Conservation (phyloP, 2,113 vertebrate species). For the Patagioenas fasciata region DNA sequence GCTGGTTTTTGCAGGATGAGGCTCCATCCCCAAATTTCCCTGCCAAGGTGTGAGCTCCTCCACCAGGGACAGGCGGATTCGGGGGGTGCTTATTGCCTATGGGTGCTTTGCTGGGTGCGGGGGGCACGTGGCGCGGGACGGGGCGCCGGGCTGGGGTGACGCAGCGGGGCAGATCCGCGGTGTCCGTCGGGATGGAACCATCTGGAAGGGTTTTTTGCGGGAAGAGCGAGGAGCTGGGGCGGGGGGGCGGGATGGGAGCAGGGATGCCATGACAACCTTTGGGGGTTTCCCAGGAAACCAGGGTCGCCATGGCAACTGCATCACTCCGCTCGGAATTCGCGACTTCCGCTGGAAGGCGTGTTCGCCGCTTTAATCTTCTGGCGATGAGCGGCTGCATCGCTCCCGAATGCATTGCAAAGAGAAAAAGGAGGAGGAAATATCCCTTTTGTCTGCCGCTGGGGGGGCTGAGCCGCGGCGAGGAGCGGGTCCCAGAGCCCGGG, state of each 20-base stretch:
- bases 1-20: not conserved
- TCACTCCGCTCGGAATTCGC: conserved; percentile 87
- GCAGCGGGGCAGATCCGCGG: not conserved
- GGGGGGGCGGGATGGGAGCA: conserved; percentile 67
- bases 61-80: conserved; percentile 4
- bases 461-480: not conserved
- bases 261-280: conserved; percentile 93
- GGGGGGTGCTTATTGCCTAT: conserved; percentile 38
- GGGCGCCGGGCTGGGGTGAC: not conserved
- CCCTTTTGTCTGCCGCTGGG: conserved; percentile 61
- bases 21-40: not conserved
- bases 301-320: conserved; percentile 92
- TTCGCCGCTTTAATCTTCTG: conserved; percentile 77
- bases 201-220: conserved; percentile 87
- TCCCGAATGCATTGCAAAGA: conserved; percentile 8
- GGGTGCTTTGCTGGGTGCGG: not conserved
- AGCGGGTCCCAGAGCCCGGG: not conserved
- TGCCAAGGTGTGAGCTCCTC: conserved; percentile 32
- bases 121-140: fast-evolving
- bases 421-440: not conserved
- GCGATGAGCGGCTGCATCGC: conserved; percentile 56
- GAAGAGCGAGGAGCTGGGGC: conserved; percentile 77
- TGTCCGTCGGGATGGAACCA: conserved; percentile 78
- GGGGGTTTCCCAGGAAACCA: conserved; percentile 94
- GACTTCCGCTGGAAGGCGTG: conserved; percentile 87